Base-by-base conservation (phyloP, 2,888 invertebrate species). In the Spialia ferax region DNA sequence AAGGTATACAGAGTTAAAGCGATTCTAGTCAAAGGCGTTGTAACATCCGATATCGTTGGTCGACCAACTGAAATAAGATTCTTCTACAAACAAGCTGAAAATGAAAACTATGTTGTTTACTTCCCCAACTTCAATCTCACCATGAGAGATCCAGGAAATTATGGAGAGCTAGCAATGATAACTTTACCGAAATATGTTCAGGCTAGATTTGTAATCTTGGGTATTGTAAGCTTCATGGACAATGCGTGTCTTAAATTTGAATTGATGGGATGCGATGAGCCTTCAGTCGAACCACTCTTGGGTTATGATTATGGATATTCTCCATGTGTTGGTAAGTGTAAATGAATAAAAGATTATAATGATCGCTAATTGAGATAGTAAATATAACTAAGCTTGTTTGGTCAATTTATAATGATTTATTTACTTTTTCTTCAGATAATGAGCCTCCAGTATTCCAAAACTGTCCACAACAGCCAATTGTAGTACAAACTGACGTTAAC, bases 381-480 rank as follows among this genome's bases (percentile, higher is more conserved):
- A 1, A 6, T 0, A 15, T 0, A 4, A n/a, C 4, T 38, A n/a
- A 7, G 5, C 32, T 32, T 32, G 8, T 5, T 38, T 38, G 38
- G n/a, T 4, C 6, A 0, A 38, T 5, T n/a, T 38, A 38, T 4
- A 38, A 1, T 6, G 0, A 38, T 38, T 38, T 48, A 4, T 22
- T 50, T 50, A 50, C 13, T 22, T 22, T 48, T 11, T 1, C 23
- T 50, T 13, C 13, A 96, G 98, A 99, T 86, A 98, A 98, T 79
- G 99, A 99, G 81, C 99, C 99, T 3, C 99, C 99, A 26, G 97
- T 98, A 8, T 99, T 99, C 95, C 97, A 98, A 88, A 99, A 99
- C 82, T 99, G 99, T 78, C 99, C 99, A 5, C 97, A 97, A 79
- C 97, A 98, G 80, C 98, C 99, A 8, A 97, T 99, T 60, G 94